phyloP scores from a whole-genome alignment of 2,888 invertebrate species.

The Stenolophus ochropezus region DNA sequence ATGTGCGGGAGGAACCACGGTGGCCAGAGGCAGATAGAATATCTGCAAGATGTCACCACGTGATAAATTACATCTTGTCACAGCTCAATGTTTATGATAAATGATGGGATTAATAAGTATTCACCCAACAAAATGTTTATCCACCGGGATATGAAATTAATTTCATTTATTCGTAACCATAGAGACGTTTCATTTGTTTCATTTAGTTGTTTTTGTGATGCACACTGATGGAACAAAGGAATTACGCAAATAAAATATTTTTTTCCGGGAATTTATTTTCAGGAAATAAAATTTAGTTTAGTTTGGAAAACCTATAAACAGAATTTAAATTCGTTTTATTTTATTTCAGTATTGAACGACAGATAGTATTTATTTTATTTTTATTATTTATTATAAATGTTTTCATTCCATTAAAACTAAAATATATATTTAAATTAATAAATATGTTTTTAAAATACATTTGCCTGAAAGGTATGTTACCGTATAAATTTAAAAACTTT shows the following conservation, averaged over 20 bases:
- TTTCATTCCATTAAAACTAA: too few relatives aligned
- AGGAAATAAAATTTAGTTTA: too few relatives aligned
- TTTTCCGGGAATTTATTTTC: background rate
- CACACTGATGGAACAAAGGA: background rate
- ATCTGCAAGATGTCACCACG: constrained; percentile 73
- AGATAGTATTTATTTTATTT: too few relatives aligned
- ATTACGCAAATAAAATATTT: background rate
- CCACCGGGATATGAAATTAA: constrained; percentile 20
- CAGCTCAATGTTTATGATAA: constrained; percentile 45
- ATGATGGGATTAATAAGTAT: constrained; percentile 52
- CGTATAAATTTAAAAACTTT: too few relatives aligned
- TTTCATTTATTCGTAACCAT: background rate
- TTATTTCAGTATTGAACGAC: too few relatives aligned
- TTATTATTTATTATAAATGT: too few relatives aligned
- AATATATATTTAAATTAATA: too few relatives aligned
- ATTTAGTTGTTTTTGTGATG: too few relatives aligned
- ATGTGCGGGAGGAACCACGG: constrained; percentile 86
- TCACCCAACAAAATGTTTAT: constrained; percentile 27
- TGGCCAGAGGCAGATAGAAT: constrained; percentile 84
- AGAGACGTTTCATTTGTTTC: constrained; percentile 5
- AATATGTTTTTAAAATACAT: too few relatives aligned
- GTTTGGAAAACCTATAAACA: too few relatives aligned
- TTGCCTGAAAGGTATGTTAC: too few relatives aligned
- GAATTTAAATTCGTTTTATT: too few relatives aligned
- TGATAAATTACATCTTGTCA: constrained; percentile 43